Evolutionary conservation across 2,797 vertebrate genomes (phyloP), one percentile per base, ranked within the genome.

Genomic region (Ctenopoma kingsleyae): DNA sequence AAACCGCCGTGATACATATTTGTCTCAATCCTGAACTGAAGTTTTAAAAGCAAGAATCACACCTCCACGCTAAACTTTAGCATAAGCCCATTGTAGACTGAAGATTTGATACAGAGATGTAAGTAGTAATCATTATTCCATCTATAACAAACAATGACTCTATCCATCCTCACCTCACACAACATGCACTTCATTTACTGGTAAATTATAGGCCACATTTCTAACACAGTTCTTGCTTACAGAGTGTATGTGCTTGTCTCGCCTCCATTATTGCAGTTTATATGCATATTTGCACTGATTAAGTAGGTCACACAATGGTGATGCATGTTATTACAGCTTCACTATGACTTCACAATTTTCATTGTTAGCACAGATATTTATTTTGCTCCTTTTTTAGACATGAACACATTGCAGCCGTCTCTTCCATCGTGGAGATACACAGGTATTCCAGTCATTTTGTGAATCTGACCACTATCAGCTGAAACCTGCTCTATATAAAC

Each of bases 131-230:
- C 10, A 52, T 74, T 67, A 38, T 57, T 35, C 46, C 27, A 40
- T 22, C n/a, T 13, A n/a, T 12, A 22, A 57, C 52, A 49, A 49
- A 74, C 66, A 67, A 23, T 54, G 20, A 27, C 15, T 59, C 8
- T 11, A 23, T 52, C 43, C 36, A 60, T 17, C 32, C 53, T 74
- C 66, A 62, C 69, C 69, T 79, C 17, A 60, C 22, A 25, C 41
- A 23, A 51, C 57, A 62, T 25, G 44, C 19, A 47, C 30, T 49
- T 57, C 27, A 71, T 68, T 62, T 27, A 55, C 43, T 23, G 41
- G 72, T 53, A 35, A 44, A 50, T 65, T 65, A 71, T n/a, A 22
- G 36, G 32, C 17, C 23, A 41, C 57, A 76, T 78, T 73, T 41
- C 56, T 50, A 0, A 52, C 54, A 36, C 11, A 71, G 41, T 49